phyloP scores from a whole-genome alignment of 2,113 vertebrate species.

The Baryphthengus martii region DNA sequence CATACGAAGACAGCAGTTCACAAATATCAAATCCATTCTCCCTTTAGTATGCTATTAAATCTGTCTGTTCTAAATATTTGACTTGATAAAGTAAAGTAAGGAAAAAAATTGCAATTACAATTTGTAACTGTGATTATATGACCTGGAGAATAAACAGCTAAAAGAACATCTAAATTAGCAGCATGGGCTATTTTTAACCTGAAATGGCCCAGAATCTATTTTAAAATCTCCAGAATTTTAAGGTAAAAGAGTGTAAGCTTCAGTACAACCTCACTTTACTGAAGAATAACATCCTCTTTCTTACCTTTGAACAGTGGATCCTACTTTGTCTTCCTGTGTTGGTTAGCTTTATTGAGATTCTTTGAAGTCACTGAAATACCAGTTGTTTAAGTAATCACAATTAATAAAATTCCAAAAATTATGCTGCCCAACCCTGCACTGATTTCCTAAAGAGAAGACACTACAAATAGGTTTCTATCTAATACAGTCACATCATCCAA shows the following conservation, averaged over 20 bases:
- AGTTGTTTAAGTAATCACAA: neutral
- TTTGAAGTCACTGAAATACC: neutral
- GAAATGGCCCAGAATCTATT: neutral
- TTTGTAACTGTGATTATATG: neutral
- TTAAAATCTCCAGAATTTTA: fast-evolving
- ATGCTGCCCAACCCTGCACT: fast-evolving
- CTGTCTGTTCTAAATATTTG: neutral
- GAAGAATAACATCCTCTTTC: neutral
- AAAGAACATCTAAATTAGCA: neutral
- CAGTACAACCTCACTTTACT: neutral
- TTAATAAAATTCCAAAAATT: neutral
- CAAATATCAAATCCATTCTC: neutral
- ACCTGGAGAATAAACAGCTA: neutral
- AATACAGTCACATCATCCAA: neutral
- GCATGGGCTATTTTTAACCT: neutral
- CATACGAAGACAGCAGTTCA: neutral
- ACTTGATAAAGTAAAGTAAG: neutral
- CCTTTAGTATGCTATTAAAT: neutral
- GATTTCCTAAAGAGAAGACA: neutral
- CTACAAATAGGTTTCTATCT: neutral
- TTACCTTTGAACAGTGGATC: neutral
- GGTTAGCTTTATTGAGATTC: neutral
- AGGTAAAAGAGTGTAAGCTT: neutral
- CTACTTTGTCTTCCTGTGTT: neutral
- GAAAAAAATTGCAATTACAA: neutral